These are phyloP conservation scores for Anthonomus grandis DNA, from an alignment of 1,140 invertebrate genomes.

Conservation along the genomic window DNA sequence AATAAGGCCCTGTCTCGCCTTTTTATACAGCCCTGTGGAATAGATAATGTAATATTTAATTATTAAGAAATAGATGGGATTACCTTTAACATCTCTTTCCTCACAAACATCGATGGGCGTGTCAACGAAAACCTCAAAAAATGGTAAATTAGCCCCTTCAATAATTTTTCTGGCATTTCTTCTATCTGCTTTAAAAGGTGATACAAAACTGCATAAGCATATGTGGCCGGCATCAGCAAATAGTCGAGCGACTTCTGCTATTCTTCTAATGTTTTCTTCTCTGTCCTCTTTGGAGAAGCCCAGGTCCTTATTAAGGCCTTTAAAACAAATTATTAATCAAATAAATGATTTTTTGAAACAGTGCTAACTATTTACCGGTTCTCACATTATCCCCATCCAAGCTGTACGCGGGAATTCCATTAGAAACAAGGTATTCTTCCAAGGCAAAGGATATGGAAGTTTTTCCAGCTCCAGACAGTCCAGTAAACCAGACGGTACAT, in stretches of 20 bases:
- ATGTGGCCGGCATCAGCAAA: constrained; percentile 98
- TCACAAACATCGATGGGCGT: constrained; percentile 95
- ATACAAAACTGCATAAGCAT: constrained; percentile 95
- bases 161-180: constrained; percentile 86
- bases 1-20: constrained; percentile 90
- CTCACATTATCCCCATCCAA: constrained; percentile 98
- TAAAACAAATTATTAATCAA: constrained; percentile 1
- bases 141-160: constrained; percentile 77
- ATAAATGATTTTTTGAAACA: too few species aligned
- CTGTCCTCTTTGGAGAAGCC: constrained; percentile 93
- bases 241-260: constrained; percentile 89
- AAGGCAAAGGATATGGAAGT: constrained; percentile 96
- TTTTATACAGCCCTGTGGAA: constrained; percentile 85
- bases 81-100: constrained; percentile 81
- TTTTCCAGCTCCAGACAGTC: constrained; percentile 95
- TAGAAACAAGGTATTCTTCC: constrained; percentile 84
- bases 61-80: neutral
- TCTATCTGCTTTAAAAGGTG: constrained; percentile 90
- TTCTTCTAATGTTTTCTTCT: constrained; percentile 95
- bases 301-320: constrained; percentile 91
- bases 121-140: constrained; percentile 96
- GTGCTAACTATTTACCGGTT: constrained; percentile 3
- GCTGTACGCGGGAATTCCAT: constrained; percentile 89
- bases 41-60: neutral
- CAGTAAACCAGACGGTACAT: constrained; percentile 98